phyloP scores from a whole-genome alignment of 2,113 vertebrate species.

The Prionailurus bengalensis region DNA sequence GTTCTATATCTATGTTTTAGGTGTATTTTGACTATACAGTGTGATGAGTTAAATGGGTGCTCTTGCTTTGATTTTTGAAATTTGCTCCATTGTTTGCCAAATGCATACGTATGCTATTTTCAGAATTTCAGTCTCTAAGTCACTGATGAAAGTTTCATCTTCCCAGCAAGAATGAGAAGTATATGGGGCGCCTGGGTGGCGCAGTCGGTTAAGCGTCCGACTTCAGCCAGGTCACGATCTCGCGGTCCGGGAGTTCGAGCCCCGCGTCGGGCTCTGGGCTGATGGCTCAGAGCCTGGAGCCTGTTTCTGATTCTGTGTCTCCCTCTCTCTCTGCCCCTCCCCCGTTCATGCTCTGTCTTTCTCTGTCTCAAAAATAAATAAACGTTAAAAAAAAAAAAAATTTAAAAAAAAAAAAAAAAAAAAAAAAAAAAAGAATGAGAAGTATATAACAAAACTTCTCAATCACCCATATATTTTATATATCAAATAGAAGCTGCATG shows the following conservation, averaged over 20 bases:
- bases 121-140: neutral
- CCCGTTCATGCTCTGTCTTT: too few relatives aligned
- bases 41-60: neutral
- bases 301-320: too few relatives aligned
- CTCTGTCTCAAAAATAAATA: too few relatives aligned
- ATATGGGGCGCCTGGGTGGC: too few relatives aligned
- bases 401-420: too few relatives aligned
- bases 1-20: neutral
- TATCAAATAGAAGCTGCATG: neutral
- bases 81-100: neutral
- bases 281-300: too few relatives aligned
- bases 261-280: too few relatives aligned
- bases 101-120: neutral
- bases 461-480: neutral
- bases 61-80: conserved; percentile 25
- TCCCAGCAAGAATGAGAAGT: neutral
- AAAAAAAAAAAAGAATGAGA: neutral
- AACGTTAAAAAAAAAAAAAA: too few relatives aligned
- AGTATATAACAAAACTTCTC: neutral
- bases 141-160: neutral
- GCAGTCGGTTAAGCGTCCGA: too few relatives aligned
- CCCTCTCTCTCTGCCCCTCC: too few relatives aligned
- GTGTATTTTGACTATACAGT: neutral
- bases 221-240: too few relatives aligned
- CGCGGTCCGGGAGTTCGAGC: too few relatives aligned